Evolutionary conservation across 2,888 invertebrate species (phyloP).

Genomic region (Ochlodes sylvanus): DNA sequence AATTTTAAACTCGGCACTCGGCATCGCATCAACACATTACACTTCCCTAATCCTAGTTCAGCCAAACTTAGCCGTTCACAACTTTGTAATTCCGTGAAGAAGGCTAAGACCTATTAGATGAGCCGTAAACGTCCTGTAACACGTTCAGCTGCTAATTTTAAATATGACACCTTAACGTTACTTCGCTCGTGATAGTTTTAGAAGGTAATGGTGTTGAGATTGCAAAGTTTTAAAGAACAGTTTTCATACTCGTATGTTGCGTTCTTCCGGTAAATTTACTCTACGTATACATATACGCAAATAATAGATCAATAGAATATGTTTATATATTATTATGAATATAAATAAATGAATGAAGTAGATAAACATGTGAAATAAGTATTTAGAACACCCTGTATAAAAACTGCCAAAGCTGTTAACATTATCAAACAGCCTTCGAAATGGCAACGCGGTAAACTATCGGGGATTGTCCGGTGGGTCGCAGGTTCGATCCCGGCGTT

Average conservation of each 20-base stretch:
- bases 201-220: constrained; percentile 11
- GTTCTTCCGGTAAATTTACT: neutral
- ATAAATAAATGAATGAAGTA: no score
- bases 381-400: constrained; percentile 44
- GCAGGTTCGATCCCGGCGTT: constrained; percentile 67
- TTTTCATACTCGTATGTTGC: neutral
- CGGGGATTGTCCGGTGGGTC: constrained; percentile 63
- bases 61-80: constrained; percentile 28
- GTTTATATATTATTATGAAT: no score
- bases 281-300: no score
- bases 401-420: constrained; percentile 58
- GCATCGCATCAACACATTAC: constrained; percentile 15
- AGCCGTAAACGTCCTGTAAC: constrained; percentile 21
- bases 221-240: constrained; percentile 15
- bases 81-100: constrained; percentile 34
- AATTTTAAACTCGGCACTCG: constrained; percentile 13
- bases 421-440: constrained; percentile 72
- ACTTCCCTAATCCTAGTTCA: constrained; percentile 23
- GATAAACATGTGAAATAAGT: neutral
- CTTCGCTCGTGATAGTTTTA: constrained; percentile 14
- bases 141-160: constrained; percentile 30
- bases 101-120: constrained; percentile 28
- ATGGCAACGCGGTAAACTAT: constrained; percentile 74
- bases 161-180: constrained; percentile 28
- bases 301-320: no score